phyloP scores from a whole-genome alignment of 2,113 vertebrate species.

The Salvelinus namaycush region DNA sequence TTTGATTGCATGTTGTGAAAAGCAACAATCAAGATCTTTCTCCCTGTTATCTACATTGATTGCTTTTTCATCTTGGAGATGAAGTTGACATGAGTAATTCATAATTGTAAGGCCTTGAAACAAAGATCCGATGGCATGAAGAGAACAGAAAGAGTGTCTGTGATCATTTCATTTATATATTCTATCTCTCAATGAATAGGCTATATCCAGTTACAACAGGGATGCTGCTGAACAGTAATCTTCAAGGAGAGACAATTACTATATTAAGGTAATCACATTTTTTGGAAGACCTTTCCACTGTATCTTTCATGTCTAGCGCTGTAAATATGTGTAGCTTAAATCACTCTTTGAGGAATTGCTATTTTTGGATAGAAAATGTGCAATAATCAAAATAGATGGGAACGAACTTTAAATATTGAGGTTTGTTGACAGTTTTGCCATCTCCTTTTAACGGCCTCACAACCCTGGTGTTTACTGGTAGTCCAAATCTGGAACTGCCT shows the following conservation, averaged over 20 bases:
- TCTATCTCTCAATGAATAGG: not conserved
- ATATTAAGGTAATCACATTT: not conserved
- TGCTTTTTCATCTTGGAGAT: no score
- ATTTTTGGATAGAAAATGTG: not conserved
- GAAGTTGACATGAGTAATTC: no score
- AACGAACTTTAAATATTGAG: not conserved
- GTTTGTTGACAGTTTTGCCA: not conserved
- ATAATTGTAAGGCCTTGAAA: no score
- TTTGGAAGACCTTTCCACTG: not conserved
- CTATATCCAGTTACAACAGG: not conserved
- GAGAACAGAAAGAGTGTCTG: not conserved
- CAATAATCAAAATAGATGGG: not conserved
- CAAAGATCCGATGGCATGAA: no score
- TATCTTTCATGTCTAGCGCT: not conserved
- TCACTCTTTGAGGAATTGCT: not conserved
- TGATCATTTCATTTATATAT: not conserved
- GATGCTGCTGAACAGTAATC: not conserved
- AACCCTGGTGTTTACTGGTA: not conserved
- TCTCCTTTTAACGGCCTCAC: not conserved
- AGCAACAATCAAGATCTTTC: no score
- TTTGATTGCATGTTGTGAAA: not conserved
- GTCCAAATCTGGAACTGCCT: conserved; percentile 26
- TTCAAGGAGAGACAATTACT: not conserved
- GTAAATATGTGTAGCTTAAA: not conserved
- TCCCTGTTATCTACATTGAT: no score